Base-by-base conservation (phyloP, 2,797 vertebrate genomes). In the Pogoniulus pusillus region DNA sequence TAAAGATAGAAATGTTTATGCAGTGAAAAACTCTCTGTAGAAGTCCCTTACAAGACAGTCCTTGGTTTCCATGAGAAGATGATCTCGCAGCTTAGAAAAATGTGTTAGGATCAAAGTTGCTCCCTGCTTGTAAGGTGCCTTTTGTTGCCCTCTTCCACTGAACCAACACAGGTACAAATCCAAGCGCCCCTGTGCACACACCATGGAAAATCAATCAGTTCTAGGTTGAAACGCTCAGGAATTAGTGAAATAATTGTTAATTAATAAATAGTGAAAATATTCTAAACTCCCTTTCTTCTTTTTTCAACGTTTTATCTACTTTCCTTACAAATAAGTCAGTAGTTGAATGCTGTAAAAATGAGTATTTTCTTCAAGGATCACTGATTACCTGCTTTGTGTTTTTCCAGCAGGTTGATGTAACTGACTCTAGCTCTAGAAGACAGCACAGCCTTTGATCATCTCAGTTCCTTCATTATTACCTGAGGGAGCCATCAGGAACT, bases 381-480 rank as follows among this genome's bases (percentile, higher is more conserved):
- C 53, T 94, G 85, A 92, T 93, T 94, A 94, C 68, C 64, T 91
- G 57, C 64, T 92, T 86, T 27, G 64, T 91, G 66, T 87, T 94
- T 94, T 94, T 93, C 39, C 32, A 82, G 80, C 57, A 86, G 13
- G 74, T 81, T 96, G 80, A 94, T 84, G 7, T 90, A 86, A 93
- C 43, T 76, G 64, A 35, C 77, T 93, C 30, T 76, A 80, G 91
- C 74, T 92, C 93, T 90, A 94, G 93, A 94, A 96, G 94, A 94
- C 91, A 96, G 90, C 77, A 57, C 59, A 93, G 90, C 66, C 91
- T 95, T 96, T 96, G 95, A 96, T 96, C 93, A 92, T 65, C 70
- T 95, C 87, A 32, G 26, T 34, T 94, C 70, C 80, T 93, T 94
- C 89, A 79, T 83, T 89, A 85, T 92, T 92, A 92, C 91, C 89